Base-by-base conservation (phyloP, 2,797 vertebrate species). In the Florisuga fusca region DNA sequence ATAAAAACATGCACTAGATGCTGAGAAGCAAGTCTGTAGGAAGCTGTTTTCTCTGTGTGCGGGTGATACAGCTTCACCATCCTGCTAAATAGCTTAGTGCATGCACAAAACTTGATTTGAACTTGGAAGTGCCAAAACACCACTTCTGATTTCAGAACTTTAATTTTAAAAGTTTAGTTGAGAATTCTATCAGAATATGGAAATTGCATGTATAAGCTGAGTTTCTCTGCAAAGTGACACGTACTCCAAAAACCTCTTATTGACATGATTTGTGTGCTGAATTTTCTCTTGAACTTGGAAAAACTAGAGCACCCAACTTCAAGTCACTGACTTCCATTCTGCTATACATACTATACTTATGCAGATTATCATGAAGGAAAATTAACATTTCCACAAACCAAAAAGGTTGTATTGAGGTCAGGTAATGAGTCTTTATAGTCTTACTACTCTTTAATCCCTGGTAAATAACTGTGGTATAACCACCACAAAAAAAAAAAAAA, bases 111-210 rank as follows among this genome's bases (percentile, higher is more conserved):
- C 27, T 78, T 15, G n/a, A 31, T 26, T n/a, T 67, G 46, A 90
- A 69, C 41, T 50, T 74, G 26, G n/a, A 73, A 85, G 38, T 73
- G 66, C 36, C 15, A 12, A 69, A 75, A 68, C 34, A 75, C 36
- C 62, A 17, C 46, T 73, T 84, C 64, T 55, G 34, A 90, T 80
- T 68, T 82, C 31, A 73, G 53, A 33, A 64, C 50, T 74, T 8
- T 20, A 64, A 75, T 54, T 91, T 88, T 59, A 59, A 93, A 93
- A 90, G 53, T 23, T 15, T 90, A 10, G 31, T 43, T 69, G 80
- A 90, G 31, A 86, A 87, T 87, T 71, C 63, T 71, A 53, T 59
- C 64, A 77, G 61, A 64, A 79, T 85, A 93, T 96, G 86, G 74
- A 93, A 93, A 93, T 93, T n/a, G 36, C 27, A 61, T 16, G 38